Percentiles rank a stretch among this genome's conserved stretches.
Evolutionary conservation across 1,140 invertebrate species (phyloP).

Genomic region (Helicoverpa zea): DNA sequence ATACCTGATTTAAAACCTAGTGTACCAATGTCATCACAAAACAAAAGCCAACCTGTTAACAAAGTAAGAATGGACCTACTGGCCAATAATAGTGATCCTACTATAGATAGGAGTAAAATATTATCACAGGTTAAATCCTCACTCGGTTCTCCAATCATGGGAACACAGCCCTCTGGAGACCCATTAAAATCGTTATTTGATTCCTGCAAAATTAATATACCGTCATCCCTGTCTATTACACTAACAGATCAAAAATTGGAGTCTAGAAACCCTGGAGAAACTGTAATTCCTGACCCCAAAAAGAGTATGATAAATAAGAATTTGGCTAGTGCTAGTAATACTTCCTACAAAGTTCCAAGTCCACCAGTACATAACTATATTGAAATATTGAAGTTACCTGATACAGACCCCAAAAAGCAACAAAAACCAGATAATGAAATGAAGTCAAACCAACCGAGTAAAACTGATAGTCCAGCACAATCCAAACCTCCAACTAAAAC

Average conservation of each 20-base stretch:
- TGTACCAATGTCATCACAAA: slow-evolving; percentile 56
- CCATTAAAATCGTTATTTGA: slow-evolving; percentile 87
- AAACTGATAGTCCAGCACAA: slow-evolving; percentile 63
- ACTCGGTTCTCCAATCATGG: slow-evolving; percentile 62
- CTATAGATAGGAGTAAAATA: slow-evolving; percentile 82
- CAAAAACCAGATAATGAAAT: slow-evolving; percentile 66
- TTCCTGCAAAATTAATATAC: slow-evolving; percentile 88
- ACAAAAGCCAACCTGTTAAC: slow-evolving; percentile 68
- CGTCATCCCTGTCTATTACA: slow-evolving; percentile 88
- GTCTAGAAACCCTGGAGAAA: slow-evolving; percentile 67
- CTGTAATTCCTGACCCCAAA: slow-evolving; percentile 68
- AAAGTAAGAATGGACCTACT: slow-evolving; percentile 83
- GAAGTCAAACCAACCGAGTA: slow-evolving; percentile 63
- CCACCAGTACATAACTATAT: slow-evolving; percentile 88
- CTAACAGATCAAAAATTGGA: slow-evolving; percentile 86
- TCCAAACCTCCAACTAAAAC: slow-evolving; percentile 67
- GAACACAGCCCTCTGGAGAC: slow-evolving; percentile 77
- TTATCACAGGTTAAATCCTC: slow-evolving; percentile 81
- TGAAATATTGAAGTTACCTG: slow-evolving; percentile 88
- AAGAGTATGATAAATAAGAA: slow-evolving; percentile 80
- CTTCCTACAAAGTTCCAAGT: slow-evolving; percentile 79
- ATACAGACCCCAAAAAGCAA: slow-evolving; percentile 76
- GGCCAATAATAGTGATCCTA: slow-evolving; percentile 83
- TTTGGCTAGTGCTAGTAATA: slow-evolving; percentile 65
- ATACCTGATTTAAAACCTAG: slow-evolving; percentile 82